phyloP scores from a whole-genome alignment of 2,797 vertebrate genomes.

The Hydrolagus colliei region DNA sequence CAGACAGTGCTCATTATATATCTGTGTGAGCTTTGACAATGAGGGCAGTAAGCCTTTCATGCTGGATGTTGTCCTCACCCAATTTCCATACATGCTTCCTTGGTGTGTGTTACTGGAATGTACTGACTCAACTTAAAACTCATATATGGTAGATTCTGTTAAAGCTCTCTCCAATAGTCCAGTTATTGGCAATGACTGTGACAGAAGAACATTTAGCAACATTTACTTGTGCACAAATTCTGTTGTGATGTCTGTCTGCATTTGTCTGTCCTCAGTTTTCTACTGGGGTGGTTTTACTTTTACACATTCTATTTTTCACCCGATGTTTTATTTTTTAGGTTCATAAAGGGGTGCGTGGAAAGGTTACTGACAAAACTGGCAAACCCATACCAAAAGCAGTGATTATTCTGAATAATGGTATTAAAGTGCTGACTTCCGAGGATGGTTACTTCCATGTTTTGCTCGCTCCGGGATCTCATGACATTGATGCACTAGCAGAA shows the following conservation, averaged over 20 bases:
- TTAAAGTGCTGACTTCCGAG: slow-evolving; percentile 68
- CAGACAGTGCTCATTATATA: too few species aligned
- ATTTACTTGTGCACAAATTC: neutral
- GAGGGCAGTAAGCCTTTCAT: too few species aligned
- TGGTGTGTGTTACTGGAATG: too few species aligned
- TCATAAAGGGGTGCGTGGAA: slow-evolving; percentile 87
- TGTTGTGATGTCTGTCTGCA: neutral
- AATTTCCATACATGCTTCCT: too few species aligned
- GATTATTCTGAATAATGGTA: slow-evolving; percentile 75
- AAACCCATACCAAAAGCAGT: slow-evolving; percentile 79
- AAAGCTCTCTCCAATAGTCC: too few species aligned
- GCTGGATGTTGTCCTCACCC: too few species aligned
- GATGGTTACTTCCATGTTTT: slow-evolving; percentile 86
- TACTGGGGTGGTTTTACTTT: neutral
- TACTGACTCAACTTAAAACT: too few species aligned
- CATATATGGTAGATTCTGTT: too few species aligned
- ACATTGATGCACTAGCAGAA: slow-evolving; percentile 76
- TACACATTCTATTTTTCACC: neutral
- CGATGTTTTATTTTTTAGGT: slow-evolving; percentile 57
- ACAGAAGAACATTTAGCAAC: too few species aligned
- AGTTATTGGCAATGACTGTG: too few species aligned
- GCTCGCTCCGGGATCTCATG: slow-evolving; percentile 79
- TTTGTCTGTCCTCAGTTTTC: neutral
- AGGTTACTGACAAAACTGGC: slow-evolving; percentile 80
- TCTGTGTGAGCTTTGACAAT: too few species aligned